Conservation (phyloP, 2,113 vertebrate species). For the Elanoides forficatus region DNA sequence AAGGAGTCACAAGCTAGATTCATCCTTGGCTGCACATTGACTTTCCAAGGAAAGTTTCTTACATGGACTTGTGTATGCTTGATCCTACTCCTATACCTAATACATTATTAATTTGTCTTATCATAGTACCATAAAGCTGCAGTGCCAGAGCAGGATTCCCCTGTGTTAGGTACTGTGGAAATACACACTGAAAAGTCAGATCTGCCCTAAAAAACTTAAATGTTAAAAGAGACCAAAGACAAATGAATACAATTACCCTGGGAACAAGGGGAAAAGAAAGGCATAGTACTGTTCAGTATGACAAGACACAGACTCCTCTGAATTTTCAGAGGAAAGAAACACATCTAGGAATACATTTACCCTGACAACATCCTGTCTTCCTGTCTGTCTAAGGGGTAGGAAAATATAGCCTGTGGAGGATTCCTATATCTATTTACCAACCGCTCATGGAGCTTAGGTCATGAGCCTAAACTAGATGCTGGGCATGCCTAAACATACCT, state of each 20-base stretch:
- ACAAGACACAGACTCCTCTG: neutral
- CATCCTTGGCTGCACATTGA: neutral
- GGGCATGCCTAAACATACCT: neutral
- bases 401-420: neutral
- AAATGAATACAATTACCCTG: neutral
- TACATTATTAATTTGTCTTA: neutral
- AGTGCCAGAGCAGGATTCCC: neutral
- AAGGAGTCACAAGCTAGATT: neutral
- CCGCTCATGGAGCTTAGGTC: neutral
- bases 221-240: neutral
- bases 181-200: neutral
- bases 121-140: neutral
- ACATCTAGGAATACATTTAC: neutral
- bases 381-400: neutral
- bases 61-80: neutral
- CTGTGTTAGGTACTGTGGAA: neutral
- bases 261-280: neutral
- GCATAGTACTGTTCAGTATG: neutral
- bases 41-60: neutral
- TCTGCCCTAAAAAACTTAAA: neutral
- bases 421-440: neutral
- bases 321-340: neutral
- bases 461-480: neutral
- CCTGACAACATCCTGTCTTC: neutral
- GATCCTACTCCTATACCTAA: neutral